Percentiles rank a stretch among this genome's conserved stretches.
These are phyloP conservation scores for Probaryconus sp. DNA, from an alignment of 1,140 invertebrate species.

Conservation along the genomic window DNA sequence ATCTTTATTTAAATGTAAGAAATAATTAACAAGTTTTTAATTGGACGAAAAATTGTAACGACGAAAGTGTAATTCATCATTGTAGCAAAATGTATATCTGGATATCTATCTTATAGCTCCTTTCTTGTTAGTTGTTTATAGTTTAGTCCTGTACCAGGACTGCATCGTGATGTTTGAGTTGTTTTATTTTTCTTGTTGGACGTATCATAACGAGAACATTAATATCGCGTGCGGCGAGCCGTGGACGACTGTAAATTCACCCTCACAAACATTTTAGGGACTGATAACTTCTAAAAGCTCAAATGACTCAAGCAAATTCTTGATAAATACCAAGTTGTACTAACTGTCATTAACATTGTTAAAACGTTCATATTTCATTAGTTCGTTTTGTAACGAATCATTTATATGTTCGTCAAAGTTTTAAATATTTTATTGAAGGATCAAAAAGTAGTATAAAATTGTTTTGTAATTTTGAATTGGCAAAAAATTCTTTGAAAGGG, in stretches of 20 bases:
- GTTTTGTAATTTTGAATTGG: too few species aligned
- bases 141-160: conserved; percentile 27
- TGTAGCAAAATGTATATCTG: conserved; percentile 11
- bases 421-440: too few species aligned
- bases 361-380: conserved; percentile 25
- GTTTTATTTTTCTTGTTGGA: conserved; percentile 51
- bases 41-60: neutral
- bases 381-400: neutral
- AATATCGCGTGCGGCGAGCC: conserved; percentile 60
- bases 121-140: conserved; percentile 37
- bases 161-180: conserved; percentile 21
- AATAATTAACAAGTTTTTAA: conserved; percentile 26
- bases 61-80: conserved; percentile 22
- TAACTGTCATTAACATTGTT: conserved; percentile 42
- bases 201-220: conserved; percentile 63
- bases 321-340: conserved; percentile 43
- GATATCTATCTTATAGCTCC: conserved; percentile 28
- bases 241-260: conserved; percentile 49
- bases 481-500: too few species aligned
- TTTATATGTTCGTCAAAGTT: too few species aligned
- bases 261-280: conserved; percentile 46
- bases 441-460: too few species aligned
- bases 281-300: conserved; percentile 56
- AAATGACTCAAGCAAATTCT: conserved; percentile 56
- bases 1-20: neutral